Evolutionary conservation across 2,113 vertebrate genomes (phyloP), one percentile per base, ranked within the genome.

Genomic region (Antigone vipio): DNA sequence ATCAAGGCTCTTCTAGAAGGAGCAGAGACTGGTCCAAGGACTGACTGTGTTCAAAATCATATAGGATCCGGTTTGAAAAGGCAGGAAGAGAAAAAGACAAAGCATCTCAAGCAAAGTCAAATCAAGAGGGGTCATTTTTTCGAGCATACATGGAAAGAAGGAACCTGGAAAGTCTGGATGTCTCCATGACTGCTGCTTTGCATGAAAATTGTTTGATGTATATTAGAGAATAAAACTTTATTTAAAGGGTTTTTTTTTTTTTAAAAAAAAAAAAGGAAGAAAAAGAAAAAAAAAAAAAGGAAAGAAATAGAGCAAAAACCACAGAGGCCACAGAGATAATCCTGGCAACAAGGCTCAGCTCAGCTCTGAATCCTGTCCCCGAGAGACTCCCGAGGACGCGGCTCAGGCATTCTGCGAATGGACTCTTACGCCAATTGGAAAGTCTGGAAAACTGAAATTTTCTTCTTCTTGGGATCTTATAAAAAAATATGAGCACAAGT

Each of bases 161-260:
- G 52, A 77, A 77, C 96, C 80, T 85, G 80, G 81, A 82, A 92
- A 60, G 40, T 85, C 44, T 93, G 96, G 96, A 94, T 89, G 93
- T 97, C 96, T 98, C 95, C 94, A 84, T 86, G 93, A 97, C 98
- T 96, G 98, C 98, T 98, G 97, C 98, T 98, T 98, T 98, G 98
- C 98, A 98, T 98, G 98, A 98, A 94, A 97, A 95, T 96, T 74
- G 63, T 96, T 97, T 91, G 97, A 96, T 98, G 98, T 98, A 98
- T 98, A 98, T 98, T 97, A 97, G 96, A 96, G 97, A 98, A 97
- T 81, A 97, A 97, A 98, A 98, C 97, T 97, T 96, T 98, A 98
- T 98, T 98, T 98, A 98, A 98, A 95, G 47, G 69, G 3, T 0
- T 92, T 97, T 97, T 96, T 97, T 97, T 96, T 27, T 8, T 45